These are phyloP conservation scores for Trematocara unimaculatum DNA, from an alignment of 2,113 vertebrate species.

Conservation along the genomic window DNA sequence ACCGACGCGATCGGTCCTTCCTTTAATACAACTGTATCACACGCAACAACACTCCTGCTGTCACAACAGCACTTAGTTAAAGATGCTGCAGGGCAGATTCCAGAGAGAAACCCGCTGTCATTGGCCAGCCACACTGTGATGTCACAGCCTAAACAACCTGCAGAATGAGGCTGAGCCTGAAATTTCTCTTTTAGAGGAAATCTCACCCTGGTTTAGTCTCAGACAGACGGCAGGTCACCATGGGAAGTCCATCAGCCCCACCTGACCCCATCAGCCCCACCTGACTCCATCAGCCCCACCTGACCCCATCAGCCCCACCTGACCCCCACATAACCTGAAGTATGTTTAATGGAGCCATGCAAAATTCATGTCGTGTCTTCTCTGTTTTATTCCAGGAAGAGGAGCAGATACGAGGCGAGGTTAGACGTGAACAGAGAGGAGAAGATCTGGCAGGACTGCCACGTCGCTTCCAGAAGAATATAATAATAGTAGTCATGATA, in stretches of 20 bases:
- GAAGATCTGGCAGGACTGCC: not conserved
- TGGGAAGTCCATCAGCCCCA: not conserved
- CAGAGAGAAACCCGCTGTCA: not conserved
- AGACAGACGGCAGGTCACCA: not conserved
- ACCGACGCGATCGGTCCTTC: not conserved
- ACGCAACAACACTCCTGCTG: not conserved
- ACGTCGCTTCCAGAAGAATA: rapidly evolving
- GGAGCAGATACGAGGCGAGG: not conserved
- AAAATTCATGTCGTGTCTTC: not conserved
- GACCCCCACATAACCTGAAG: not conserved
- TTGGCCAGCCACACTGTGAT: not conserved
- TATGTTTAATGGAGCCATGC: not conserved
- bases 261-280: too few species aligned
- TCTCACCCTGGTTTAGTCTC: not conserved
- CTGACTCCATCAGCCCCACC: not conserved
- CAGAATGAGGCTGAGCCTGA: not conserved
- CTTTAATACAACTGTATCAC: not conserved
- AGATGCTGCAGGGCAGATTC: not conserved
- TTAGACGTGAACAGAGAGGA: not conserved
- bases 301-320: not conserved
- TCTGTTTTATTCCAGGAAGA: not conserved
- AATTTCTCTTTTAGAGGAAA: rapidly evolving
- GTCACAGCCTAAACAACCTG: not conserved
- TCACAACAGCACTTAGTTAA: not conserved
- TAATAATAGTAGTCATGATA: not conserved